Evolutionary conservation across 2,888 invertebrate species (phyloP), one percentile per base, ranked within the genome.

Genomic region (Clistopyga incitator): DNA sequence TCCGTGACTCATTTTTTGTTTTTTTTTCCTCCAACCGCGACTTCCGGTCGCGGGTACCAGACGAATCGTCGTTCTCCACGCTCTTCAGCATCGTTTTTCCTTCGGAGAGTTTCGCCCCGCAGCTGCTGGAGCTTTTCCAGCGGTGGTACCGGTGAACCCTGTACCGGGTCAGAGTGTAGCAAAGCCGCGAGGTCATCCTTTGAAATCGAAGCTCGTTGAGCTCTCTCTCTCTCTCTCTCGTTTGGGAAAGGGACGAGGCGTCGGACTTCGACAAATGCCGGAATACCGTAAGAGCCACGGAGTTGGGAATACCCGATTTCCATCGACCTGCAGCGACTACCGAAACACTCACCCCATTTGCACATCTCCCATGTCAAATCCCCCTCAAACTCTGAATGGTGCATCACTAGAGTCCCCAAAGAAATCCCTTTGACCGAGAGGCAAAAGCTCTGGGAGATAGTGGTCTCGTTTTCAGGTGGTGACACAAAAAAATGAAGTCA

Each of bases 171-270:
- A 18, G 76, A 67, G 67, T 18, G 1, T 25, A 42, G 74, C 74
- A 77, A 84, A 84, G 80, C 78, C 78, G 70, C 78, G 77, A 83
- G 81, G 83, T 83, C 85, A 80, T 70, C 78, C 84, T 86, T 85
- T 86, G 82, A 85, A 82, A 86, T 82, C 81, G 81, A 85, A 84
- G 68, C 78, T 68, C 75, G 68, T 75, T 64, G 75, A 42, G 50
- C n/a, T n/a, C n/a, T n/a, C n/a, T n/a, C n/a, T n/a, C n/a, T n/a
- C n/a, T n/a, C n/a, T 61, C 78, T 70, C 71, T 54, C 84, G 77
- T 78, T 70, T 61, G 47, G 64, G 11, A 67, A 56, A 78, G 64
- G 54, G 70, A 59, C 68, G 78, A 78, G 81, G 68, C 80, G 80
- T 80, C 72, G 76, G 64, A 78, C 77, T 64, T 80, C 77, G 80